A percentile compares a stretch with the other conserved stretches of the same genome.
phyloP scores from a whole-genome alignment of 2,797 vertebrate species.

The Anomalospiza imberbis region DNA sequence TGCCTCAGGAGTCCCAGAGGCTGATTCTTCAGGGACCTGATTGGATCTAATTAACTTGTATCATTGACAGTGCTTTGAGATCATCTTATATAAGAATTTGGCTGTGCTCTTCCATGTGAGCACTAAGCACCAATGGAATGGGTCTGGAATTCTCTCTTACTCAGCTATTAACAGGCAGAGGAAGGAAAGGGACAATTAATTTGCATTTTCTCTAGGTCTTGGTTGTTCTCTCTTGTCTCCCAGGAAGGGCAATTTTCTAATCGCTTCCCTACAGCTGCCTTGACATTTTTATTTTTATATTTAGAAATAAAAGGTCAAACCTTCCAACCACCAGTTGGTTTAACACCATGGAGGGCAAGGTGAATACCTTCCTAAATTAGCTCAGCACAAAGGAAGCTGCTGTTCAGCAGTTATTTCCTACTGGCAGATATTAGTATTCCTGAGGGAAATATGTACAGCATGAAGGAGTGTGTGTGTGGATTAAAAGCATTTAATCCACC shows the following conservation, averaged over 20 bases:
- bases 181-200: not conserved
- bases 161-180: not conserved
- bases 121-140: not conserved
- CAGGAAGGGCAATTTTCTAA: not conserved
- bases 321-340: not conserved
- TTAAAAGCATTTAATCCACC: not conserved
- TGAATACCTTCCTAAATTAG: not conserved
- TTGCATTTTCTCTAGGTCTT: not conserved
- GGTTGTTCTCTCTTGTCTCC: not conserved
- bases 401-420: not conserved
- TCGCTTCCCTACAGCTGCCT: not conserved
- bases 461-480: not conserved
- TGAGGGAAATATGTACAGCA: not conserved
- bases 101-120: not conserved
- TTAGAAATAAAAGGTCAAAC: slow-evolving; percentile 40
- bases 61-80: not conserved
- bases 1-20: not conserved
- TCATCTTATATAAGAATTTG: not conserved
- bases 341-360: not conserved
- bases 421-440: not conserved
- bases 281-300: slow-evolving; percentile 40
- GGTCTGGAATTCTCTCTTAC: not conserved
- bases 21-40: not conserved
- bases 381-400: not conserved
- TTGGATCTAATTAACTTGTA: not conserved